Percentiles rank a stretch among this genome's conserved stretches.
These are phyloP conservation scores for Drosophila lacertosa DNA, from an alignment of 1,140 invertebrate species.

Conservation along the genomic window DNA sequence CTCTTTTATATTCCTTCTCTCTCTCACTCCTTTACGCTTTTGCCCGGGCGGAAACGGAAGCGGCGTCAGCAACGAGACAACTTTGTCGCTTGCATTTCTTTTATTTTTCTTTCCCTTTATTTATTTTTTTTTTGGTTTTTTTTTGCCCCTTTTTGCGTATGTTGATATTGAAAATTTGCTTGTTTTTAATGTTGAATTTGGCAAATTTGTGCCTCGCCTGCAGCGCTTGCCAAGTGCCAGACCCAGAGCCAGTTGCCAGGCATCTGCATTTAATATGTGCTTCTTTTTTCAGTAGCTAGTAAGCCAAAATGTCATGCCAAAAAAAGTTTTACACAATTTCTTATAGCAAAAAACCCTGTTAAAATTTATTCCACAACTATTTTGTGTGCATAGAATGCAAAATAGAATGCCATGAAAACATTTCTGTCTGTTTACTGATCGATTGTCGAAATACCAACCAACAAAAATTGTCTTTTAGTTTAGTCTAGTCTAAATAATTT, in stretches of 20 bases:
- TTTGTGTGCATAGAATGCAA: too few relatives aligned
- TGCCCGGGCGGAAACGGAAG: conserved; percentile 39
- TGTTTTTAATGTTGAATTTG: conserved; percentile 21
- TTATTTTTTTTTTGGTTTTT: conserved; percentile 12
- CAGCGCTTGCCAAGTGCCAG: conserved; percentile 14
- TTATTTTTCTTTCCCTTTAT: neutral
- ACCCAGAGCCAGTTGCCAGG: neutral
- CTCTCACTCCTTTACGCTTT: neutral
- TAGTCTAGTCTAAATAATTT: too few relatives aligned
- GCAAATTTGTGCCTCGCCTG: conserved; percentile 30
- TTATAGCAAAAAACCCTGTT: too few relatives aligned
- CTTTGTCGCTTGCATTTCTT: conserved; percentile 37
- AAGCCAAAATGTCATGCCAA: neutral
- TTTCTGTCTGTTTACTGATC: neutral
- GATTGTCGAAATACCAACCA: too few relatives aligned
- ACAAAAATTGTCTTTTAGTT: too few relatives aligned
- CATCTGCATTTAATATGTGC: neutral
- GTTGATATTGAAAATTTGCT: conserved; percentile 1
- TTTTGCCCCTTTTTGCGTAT: neutral
- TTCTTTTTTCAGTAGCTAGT: neutral
- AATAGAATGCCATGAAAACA: neutral
- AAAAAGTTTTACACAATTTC: neutral
- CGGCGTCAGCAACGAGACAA: conserved; percentile 30
- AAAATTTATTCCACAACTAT: too few relatives aligned
- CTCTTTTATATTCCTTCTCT: conserved; percentile 1